Evolutionary conservation across 2,888 invertebrate species (phyloP).

Genomic region (Syrista parreyssii): DNA sequence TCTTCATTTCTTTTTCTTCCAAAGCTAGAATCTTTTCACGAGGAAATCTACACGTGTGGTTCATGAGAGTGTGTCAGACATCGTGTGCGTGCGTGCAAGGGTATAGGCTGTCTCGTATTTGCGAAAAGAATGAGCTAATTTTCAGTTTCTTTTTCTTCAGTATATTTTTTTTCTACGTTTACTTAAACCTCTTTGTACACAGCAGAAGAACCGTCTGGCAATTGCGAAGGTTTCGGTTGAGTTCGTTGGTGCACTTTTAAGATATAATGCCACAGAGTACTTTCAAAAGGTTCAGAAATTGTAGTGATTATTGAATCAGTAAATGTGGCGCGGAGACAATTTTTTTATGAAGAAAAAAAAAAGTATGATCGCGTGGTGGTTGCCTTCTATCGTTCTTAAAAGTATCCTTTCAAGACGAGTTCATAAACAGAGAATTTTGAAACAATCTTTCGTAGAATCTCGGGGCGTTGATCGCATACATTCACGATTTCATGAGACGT

Average conservation of each 20-base stretch:
- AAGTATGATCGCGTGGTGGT: constrained; percentile 4
- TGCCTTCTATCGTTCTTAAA: constrained; percentile 36
- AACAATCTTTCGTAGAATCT: constrained; percentile 49
- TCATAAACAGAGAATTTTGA: constrained; percentile 39
- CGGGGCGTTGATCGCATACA: constrained; percentile 51
- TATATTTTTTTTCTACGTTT: not conserved
- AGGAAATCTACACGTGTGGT: not conserved
- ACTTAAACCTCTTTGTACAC: not conserved
- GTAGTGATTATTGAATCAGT: not conserved
- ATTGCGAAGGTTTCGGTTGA: not conserved
- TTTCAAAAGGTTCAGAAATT: not conserved
- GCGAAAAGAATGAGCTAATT: not conserved
- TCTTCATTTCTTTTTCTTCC: not conserved
- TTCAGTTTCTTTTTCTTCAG: not conserved
- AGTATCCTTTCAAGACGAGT: constrained; percentile 36
- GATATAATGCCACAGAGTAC: not conserved
- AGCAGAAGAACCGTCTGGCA: not conserved
- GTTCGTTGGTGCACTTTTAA: not conserved
- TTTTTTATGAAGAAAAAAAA: not conserved
- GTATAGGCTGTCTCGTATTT: too few species aligned
- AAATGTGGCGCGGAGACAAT: not conserved
- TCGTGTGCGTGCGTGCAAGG: not conserved
- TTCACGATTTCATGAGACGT: constrained; percentile 42
- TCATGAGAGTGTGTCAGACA: not conserved
- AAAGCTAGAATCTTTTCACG: not conserved